Percentiles rank a stretch among this genome's conserved stretches.
phyloP scores from a whole-genome alignment of 1,140 invertebrate species.

The Oreohelix idahoensis region DNA sequence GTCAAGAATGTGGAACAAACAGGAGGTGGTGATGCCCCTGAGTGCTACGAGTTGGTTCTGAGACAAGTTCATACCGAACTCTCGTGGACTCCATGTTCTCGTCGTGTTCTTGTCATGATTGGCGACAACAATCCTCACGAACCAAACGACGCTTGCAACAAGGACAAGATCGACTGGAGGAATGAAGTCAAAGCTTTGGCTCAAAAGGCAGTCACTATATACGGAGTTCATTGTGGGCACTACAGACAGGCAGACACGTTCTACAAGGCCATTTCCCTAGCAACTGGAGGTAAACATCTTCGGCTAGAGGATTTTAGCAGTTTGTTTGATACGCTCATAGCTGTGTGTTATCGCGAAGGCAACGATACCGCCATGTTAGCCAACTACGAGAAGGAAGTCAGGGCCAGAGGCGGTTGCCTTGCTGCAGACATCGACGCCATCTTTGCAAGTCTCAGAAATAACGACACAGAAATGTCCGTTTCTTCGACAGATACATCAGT shows the following conservation, averaged over 20 bases:
- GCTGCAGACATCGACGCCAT: slow-evolving; percentile 38
- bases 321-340: slow-evolving; percentile 58
- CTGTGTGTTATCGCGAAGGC: slow-evolving; percentile 56
- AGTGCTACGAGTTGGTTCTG: slow-evolving; percentile 69
- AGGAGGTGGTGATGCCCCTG: slow-evolving; percentile 59
- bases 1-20: slow-evolving; percentile 60
- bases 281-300: slow-evolving; percentile 50
- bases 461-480: slow-evolving; percentile 39
- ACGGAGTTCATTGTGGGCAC: slow-evolving; percentile 49
- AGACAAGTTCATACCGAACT: slow-evolving; percentile 46
- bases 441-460: slow-evolving; percentile 47
- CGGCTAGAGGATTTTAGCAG: slow-evolving; percentile 48
- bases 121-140: slow-evolving; percentile 68
- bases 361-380: neutral
- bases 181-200: slow-evolving; percentile 50
- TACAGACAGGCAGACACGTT: slow-evolving; percentile 17
- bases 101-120: slow-evolving; percentile 64
- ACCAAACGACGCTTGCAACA: slow-evolving; percentile 55
- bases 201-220: slow-evolving; percentile 50
- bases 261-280: slow-evolving; percentile 45
- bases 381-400: slow-evolving; percentile 41
- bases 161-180: slow-evolving; percentile 62
- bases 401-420: slow-evolving; percentile 26
- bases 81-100: slow-evolving; percentile 59
- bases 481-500: neutral